Base-by-base conservation (phyloP, 2,113 vertebrate genomes). In the Azemiops feae region DNA sequence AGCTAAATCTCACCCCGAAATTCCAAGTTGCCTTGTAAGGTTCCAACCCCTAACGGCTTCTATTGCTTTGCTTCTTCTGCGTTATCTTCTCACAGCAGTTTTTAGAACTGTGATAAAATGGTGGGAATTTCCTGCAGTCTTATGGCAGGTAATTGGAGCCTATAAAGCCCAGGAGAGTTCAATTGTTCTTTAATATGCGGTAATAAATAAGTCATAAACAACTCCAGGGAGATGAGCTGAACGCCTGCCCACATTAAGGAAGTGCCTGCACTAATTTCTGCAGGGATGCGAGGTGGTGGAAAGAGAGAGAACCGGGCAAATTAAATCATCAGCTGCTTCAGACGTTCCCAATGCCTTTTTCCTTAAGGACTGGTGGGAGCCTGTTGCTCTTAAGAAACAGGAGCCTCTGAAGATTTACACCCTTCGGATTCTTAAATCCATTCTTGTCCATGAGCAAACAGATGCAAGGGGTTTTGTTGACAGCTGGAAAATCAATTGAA, bases 181-280 rank as follows among this genome's bases (percentile, higher is more conserved):
- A 7, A n/a, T 53, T 3, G 16, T 57, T 47, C 9, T 81, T 81
- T 53, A 27, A 27, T 47, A 11, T 1, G 18, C 25, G 27, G 4
- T 25, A 53, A 64, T 85, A 89, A 89, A 89, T 64, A 92, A 92
- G 4, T 16, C 53, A 64, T 57, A 92, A 85, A 92, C 87, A 92
- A 23, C 22, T 27, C 53, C 9, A 16, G 54, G 18, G 30, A n/a
- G 27, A 30, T 69, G 52, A n/a, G 9, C 57, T 34, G 57, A 0
- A 5, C 20, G 47, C 23, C 57, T 2, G 20, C 22, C 85, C 43
- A 52, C n/a, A 39, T 43, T 53, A 6, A 39, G 58, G 25, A 81
- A 55, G 55, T 89, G 27, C 9, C 60, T n/a, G 25, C 0, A 9
- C 25, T 9, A 81, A 90, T 53, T 34, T 34, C 47, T 39, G 10